Base-by-base conservation (phyloP, 2,888 invertebrate genomes). In the Kryphioiulus occultus region DNA sequence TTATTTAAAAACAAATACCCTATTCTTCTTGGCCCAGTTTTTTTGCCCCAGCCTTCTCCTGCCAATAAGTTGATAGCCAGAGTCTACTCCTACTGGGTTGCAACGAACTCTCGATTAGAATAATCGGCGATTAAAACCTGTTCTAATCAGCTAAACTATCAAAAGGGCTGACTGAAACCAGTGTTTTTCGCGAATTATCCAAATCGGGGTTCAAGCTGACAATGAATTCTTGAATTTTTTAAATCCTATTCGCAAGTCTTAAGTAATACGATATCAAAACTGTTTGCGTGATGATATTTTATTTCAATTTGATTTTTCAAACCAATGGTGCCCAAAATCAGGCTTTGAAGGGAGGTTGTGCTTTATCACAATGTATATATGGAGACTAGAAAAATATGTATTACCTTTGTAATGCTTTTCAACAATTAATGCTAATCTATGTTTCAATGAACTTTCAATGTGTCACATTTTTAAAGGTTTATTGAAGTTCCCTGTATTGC, bases 241-340 rank as follows among this genome's bases (percentile, higher is more conserved):
- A n/a, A 53, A 68, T 12, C 78, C 78, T 30, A 78, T 78, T 78
- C 78, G 78, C 17, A 30, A 78, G 78, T 78, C 78, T 30, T 78
- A 78, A 78, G 78, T 78, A 78, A 78, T 78, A 78, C 78, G 78
- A 78, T 78, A 78, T 78, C 78, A 78, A 78, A 78, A 78, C 78
- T 15, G 26, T 68, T 68, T 26, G 68, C 68, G 4, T 26, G 26
- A 12, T 68, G 0, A 68, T 22, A 68, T 15, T 68, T 68, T 59
- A 22, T 68, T 68, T 68, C 3, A 39, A 39, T 68, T 78, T 15
- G 26, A 30, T 30, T 30, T 2, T 0, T 15, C 26, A n/a, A n/a
- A 30, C 30, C 17, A 44, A 30, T 15, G 17, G 26, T 78, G 78
- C 78, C 30, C 30, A 78, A 78, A 78, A 78, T 15, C 30, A 78